A percentile compares a stretch with the other conserved stretches of the same genome.
These are phyloP conservation scores for Drosophila tani DNA, from an alignment of 1,140 invertebrate species.

Conservation along the genomic window DNA sequence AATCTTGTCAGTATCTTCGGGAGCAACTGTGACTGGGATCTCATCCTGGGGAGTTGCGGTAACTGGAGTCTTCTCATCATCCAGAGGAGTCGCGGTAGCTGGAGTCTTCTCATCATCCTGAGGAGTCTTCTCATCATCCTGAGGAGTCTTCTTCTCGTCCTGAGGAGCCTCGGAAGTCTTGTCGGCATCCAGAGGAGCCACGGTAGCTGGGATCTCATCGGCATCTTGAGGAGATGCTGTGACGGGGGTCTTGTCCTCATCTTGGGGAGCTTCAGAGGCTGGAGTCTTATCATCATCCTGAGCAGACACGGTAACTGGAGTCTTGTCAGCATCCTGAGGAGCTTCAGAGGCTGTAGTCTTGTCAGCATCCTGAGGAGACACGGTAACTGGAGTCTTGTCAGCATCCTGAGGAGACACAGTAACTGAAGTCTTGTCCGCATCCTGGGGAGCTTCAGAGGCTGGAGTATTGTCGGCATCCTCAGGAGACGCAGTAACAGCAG, in stretches of 20 bases:
- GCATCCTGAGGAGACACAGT: constrained; percentile 47
- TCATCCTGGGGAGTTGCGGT: constrained; percentile 39
- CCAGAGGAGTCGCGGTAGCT: constrained; percentile 18
- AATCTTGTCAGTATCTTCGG: constrained; percentile 42
- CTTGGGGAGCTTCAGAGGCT: constrained; percentile 21
- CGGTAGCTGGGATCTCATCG: constrained; percentile 30
- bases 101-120: constrained; percentile 46
- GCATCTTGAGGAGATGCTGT: constrained; percentile 29
- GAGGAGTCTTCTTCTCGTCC: constrained; percentile 40
- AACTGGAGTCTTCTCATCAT: constrained; percentile 41
- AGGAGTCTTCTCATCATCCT: constrained; percentile 41
- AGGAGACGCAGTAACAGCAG: constrained; percentile 36
- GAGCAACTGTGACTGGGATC: constrained; percentile 19
- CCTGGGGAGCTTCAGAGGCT: constrained; percentile 19
- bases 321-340: constrained; percentile 39
- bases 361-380: constrained; percentile 11
- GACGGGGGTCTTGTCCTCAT: constrained; percentile 24
- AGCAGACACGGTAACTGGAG: constrained; percentile 20
- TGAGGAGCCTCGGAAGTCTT: constrained; percentile 27
- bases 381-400: constrained; percentile 37
- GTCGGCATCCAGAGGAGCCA: constrained; percentile 34
- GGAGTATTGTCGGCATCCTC: constrained; percentile 55
- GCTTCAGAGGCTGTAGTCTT: constrained; percentile 26
- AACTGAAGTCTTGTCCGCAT: constrained; percentile 42
- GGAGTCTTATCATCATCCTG: constrained; percentile 24